These are phyloP conservation scores for Acrocephalus scirpaceus DNA, from an alignment of 2,797 vertebrate genomes.

Conservation along the genomic window DNA sequence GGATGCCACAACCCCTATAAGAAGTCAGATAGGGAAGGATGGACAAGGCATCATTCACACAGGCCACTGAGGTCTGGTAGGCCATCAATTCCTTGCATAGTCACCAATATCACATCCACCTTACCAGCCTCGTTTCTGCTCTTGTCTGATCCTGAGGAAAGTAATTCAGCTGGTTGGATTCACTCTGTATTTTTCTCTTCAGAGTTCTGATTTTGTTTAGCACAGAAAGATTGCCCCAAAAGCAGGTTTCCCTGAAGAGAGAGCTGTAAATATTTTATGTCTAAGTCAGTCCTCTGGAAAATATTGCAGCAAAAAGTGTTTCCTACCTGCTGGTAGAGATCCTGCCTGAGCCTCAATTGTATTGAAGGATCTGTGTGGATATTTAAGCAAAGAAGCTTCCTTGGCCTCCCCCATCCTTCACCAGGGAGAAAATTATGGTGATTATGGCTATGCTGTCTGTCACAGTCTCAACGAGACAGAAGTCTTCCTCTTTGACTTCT, in stretches of 20 bases:
- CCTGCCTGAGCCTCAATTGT: neutral
- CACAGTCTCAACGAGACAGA: neutral
- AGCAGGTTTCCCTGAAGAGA: neutral
- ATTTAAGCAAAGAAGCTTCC: neutral
- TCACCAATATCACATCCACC: fast-evolving
- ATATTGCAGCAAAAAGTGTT: neutral
- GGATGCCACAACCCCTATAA: neutral
- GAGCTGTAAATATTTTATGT: neutral
- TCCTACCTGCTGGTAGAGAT: neutral
- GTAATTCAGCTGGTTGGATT: neutral
- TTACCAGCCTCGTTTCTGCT: neutral
- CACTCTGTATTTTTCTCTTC: neutral
- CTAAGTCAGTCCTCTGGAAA: neutral
- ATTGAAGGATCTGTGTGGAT: neutral
- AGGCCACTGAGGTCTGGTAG: neutral
- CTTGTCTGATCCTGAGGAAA: neutral
- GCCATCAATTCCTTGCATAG: neutral
- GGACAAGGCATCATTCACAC: neutral
- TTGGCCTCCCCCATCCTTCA: neutral
- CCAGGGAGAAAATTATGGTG: neutral
- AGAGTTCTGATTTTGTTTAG: neutral
- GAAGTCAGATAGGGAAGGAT: neutral
- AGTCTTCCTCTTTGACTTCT: neutral
- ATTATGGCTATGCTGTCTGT: neutral
- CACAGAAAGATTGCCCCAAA: neutral